Percentiles rank a stretch among this genome's conserved stretches.
Evolutionary conservation across 2,888 invertebrate species (phyloP).

Genomic region (Ferdinandea cuprea): DNA sequence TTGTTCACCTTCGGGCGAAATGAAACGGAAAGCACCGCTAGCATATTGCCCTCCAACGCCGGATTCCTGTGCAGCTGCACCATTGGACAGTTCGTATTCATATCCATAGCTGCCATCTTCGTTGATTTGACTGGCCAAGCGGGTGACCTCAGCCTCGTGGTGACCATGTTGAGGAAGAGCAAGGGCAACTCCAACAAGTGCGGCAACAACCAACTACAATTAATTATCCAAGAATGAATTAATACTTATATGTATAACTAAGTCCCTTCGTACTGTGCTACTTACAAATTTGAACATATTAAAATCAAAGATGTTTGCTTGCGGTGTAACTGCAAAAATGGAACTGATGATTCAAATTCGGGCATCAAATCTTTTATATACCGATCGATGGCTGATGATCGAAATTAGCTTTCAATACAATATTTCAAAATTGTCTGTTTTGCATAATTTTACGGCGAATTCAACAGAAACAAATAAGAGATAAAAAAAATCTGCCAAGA

Average conservation of each 20-base stretch:
- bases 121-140: slow-evolving; percentile 69
- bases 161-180: slow-evolving; percentile 12
- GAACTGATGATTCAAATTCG: slow-evolving; percentile 27
- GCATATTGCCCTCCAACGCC: slow-evolving; percentile 84
- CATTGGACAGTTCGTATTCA: slow-evolving; percentile 85
- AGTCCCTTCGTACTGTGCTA: neutral
- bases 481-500: neutral
- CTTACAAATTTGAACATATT: slow-evolving; percentile 34
- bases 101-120: slow-evolving; percentile 82
- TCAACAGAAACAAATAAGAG: neutral
- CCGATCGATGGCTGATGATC: neutral
- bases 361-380: slow-evolving; percentile 33
- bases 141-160: slow-evolving; percentile 44
- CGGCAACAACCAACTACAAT: slow-evolving; percentile 6
- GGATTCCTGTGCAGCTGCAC: slow-evolving; percentile 85
- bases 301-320: neutral
- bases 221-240: neutral
- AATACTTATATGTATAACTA: no score
- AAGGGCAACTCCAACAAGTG: slow-evolving; percentile 38
- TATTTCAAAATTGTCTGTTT: slow-evolving; percentile 25
- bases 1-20: slow-evolving; percentile 79
- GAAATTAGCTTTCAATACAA: slow-evolving; percentile 6
- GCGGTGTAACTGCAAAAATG: slow-evolving; percentile 13
- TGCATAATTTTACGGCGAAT: slow-evolving; percentile 9
- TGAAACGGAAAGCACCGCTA: slow-evolving; percentile 77